Percentiles rank a stretch among this genome's conserved stretches.
Conservation (phyloP, 1,140 invertebrate species). For the Drosophila fuyamai region DNA sequence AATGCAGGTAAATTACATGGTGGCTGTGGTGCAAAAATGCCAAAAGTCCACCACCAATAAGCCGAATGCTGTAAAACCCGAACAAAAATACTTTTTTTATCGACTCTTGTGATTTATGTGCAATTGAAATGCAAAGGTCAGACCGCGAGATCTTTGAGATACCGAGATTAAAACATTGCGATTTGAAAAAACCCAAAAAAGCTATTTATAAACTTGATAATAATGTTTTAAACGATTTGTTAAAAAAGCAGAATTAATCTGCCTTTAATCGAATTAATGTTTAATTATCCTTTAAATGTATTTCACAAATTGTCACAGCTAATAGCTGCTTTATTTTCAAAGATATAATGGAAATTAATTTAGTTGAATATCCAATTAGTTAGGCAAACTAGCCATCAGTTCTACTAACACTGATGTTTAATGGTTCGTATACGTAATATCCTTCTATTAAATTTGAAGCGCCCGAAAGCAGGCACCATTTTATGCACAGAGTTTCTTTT, state of each 20-base stretch:
- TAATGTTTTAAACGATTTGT: no score
- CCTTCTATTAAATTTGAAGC: not conserved
- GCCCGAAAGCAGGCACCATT: constrained; percentile 29
- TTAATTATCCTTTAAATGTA: not conserved
- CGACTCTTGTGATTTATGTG: constrained; percentile 39
- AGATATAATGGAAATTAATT: not conserved
- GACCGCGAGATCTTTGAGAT: constrained; percentile 9
- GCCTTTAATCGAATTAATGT: no score
- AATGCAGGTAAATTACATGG: constrained; percentile 37
- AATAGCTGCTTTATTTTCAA: not conserved
- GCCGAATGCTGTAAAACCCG: constrained; percentile 23
- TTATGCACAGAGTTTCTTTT: not conserved
- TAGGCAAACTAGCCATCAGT: not conserved
- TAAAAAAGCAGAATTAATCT: no score
- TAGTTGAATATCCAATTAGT: constrained; percentile 5
- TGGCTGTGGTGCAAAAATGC: constrained; percentile 25
- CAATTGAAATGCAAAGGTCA: constrained; percentile 56
- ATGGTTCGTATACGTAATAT: constrained; percentile 20
- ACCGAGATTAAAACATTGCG: not conserved
- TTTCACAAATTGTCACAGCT: not conserved
- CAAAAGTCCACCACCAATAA: constrained; percentile 28
- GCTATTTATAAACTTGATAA: not conserved
- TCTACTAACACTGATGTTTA: not conserved
- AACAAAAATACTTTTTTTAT: constrained; percentile 28
- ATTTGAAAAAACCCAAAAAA: not conserved